A percentile compares a stretch with the other conserved stretches of the same genome.
These are phyloP conservation scores for Heliconius himera DNA, from an alignment of 1,140 invertebrate genomes.

Conservation along the genomic window DNA sequence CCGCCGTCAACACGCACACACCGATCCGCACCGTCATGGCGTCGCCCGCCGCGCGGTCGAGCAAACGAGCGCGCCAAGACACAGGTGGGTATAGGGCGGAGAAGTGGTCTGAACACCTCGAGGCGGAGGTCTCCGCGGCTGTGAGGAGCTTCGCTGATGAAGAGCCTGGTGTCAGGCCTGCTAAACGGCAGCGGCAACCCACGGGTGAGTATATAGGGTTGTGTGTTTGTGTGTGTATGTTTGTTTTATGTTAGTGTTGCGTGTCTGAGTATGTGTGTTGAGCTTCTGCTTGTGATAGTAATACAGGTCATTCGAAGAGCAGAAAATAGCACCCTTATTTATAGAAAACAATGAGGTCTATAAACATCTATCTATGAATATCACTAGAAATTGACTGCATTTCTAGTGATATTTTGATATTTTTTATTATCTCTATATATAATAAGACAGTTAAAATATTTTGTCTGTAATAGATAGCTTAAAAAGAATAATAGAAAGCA, in stretches of 20 bases:
- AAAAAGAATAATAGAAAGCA: too few relatives aligned
- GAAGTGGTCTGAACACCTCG: constrained; percentile 37
- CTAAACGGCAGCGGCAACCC: constrained; percentile 21
- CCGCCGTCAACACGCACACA: constrained; percentile 52
- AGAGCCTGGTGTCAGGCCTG: constrained; percentile 11
- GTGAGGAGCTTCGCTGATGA: constrained; percentile 36
- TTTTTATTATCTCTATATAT: too few relatives aligned
- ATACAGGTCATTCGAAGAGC: background rate
- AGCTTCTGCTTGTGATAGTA: too few relatives aligned
- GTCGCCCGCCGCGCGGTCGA: constrained; percentile 44
- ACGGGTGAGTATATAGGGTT: constrained; percentile 25
- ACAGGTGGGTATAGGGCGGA: constrained; percentile 50
- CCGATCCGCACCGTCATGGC: constrained; percentile 59
- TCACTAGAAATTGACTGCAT: too few relatives aligned
- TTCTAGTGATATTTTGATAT: too few relatives aligned
- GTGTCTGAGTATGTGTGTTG: background rate
- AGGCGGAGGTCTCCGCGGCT: constrained; percentile 32
- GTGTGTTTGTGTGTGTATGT: background rate
- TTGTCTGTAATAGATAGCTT: too few relatives aligned
- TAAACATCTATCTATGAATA: too few relatives aligned
- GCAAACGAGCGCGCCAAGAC: constrained; percentile 64
- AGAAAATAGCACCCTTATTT: too few relatives aligned
- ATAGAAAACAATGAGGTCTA: too few relatives aligned
- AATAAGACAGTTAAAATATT: too few relatives aligned
- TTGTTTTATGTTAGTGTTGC: background rate